These are phyloP conservation scores for Mamestra brassicae DNA, from an alignment of 2,888 invertebrate species.

Conservation along the genomic window DNA sequence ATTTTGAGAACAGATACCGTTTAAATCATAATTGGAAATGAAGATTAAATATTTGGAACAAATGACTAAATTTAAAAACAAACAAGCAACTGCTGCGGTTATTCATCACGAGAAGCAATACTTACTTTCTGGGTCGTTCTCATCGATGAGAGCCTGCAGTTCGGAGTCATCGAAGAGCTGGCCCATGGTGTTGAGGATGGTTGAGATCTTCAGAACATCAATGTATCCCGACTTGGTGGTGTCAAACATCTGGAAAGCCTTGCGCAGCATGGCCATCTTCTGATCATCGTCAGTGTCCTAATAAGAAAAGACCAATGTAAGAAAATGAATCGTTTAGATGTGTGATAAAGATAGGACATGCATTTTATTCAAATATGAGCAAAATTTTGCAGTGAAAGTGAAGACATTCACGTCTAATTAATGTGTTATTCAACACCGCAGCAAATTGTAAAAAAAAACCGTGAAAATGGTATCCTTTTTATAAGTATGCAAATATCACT, in stretches of 20 bases:
- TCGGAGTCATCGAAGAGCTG: constrained; percentile 98
- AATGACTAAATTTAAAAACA: background rate
- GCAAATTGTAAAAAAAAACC: background rate
- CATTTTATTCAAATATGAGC: background rate
- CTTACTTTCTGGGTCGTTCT: constrained; percentile 97
- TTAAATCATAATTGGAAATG: background rate
- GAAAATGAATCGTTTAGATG: background rate
- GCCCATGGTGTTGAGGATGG: constrained; percentile 98
- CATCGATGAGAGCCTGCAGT: constrained; percentile 96
- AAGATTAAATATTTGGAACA: background rate
- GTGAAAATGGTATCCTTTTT: constrained; percentile 13
- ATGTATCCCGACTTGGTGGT: constrained; percentile 98
- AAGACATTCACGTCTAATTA: background rate
- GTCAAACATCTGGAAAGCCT: constrained; percentile 99
- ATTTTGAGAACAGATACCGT: background rate
- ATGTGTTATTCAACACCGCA: background rate
- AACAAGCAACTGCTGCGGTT: background rate
- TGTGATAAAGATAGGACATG: background rate
- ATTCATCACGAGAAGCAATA: constrained; percentile 7
- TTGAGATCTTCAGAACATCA: constrained; percentile 97
- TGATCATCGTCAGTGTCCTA: constrained; percentile 93
- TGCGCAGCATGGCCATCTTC: constrained; percentile 97
- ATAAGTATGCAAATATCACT: constrained; percentile 36
- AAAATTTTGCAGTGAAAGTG: constrained; percentile 1
- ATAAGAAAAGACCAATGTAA: constrained; percentile 53